Conservation (phyloP, 1,140 invertebrate species). For the Goniozus legneri region DNA sequence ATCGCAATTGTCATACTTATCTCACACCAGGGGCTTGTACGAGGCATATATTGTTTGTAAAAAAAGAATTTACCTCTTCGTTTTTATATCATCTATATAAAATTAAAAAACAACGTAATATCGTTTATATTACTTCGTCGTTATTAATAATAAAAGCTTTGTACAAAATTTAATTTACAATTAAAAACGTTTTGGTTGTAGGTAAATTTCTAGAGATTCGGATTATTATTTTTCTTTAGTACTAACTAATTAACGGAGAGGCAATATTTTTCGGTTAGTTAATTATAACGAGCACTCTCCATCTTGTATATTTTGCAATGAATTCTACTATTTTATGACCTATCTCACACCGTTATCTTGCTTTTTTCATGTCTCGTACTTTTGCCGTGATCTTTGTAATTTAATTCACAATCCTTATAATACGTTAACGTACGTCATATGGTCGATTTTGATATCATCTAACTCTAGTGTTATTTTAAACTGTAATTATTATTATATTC, state of each 20-base stretch:
- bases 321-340: too few relatives aligned
- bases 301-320: too few relatives aligned
- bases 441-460: too few relatives aligned
- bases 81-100: constrained; percentile 42
- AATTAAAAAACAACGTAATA: constrained; percentile 56
- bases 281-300: too few relatives aligned
- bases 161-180: constrained; percentile 55
- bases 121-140: constrained; percentile 50
- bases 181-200: constrained; percentile 53
- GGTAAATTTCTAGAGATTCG: constrained; percentile 43
- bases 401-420: too few relatives aligned
- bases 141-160: constrained; percentile 53
- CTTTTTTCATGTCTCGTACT: too few relatives aligned
- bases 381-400: too few relatives aligned
- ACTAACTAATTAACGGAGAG: constrained; percentile 44
- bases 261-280: too few relatives aligned
- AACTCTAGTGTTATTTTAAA: too few relatives aligned
- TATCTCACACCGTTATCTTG: too few relatives aligned
- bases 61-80: constrained; percentile 27
- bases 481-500: too few relatives aligned
- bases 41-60: constrained; percentile 40
- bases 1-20: constrained; percentile 17
- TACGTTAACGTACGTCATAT: too few relatives aligned
- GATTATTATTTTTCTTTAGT: constrained; percentile 26
- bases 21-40: constrained; percentile 46